These are phyloP conservation scores for Panthera tigris DNA, from an alignment of 2,113 vertebrate genomes.

Conservation along the genomic window DNA sequence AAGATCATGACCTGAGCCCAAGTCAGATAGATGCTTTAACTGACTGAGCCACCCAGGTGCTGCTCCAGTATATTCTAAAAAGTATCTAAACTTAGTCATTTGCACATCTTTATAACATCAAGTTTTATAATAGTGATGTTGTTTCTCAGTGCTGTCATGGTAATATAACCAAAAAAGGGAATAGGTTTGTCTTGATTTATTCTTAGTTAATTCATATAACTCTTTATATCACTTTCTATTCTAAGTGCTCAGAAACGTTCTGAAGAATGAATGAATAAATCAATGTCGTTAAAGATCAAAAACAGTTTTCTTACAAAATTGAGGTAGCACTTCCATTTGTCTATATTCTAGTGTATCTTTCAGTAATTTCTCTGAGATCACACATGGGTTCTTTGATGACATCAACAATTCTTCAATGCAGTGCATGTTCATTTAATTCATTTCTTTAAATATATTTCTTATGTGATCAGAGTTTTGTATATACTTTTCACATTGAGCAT, in stretches of 20 bases:
- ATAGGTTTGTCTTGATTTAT: conserved; percentile 16
- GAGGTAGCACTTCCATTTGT: neutral
- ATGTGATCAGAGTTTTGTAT: neutral
- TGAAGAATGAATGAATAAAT: neutral
- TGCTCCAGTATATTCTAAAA: neutral
- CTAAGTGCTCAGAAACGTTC: neutral
- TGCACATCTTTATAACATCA: neutral
- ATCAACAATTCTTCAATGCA: neutral
- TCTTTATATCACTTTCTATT: neutral
- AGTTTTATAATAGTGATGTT: neutral
- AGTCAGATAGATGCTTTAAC: too few relatives aligned
- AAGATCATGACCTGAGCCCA: too few relatives aligned
- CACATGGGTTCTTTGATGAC: neutral
- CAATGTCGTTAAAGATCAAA: neutral
- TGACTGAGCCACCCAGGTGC: too few relatives aligned
- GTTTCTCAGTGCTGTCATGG: neutral
- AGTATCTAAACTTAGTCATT: neutral
- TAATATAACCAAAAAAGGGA: neutral
- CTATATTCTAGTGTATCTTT: neutral
- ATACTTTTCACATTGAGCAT: neutral
- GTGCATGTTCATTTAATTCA: neutral
- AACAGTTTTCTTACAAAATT: neutral
- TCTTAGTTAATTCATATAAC: neutral
- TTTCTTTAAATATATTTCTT: neutral
- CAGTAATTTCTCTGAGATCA: conserved; percentile 20